These are phyloP conservation scores for Cylindroiulus punctatus DNA, from an alignment of 2,888 invertebrate species.

Conservation along the genomic window DNA sequence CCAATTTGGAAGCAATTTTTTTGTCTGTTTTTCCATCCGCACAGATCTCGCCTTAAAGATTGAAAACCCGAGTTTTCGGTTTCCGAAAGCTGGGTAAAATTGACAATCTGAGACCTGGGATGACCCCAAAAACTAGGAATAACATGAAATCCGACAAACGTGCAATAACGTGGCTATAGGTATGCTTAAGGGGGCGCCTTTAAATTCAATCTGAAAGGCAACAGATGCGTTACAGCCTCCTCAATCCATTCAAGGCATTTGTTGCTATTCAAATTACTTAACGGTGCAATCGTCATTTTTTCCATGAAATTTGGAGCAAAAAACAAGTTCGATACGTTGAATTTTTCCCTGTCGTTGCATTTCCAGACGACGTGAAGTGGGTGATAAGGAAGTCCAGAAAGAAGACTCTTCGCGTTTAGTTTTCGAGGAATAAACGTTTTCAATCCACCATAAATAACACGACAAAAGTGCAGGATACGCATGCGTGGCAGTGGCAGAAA, in stretches of 20 bases:
- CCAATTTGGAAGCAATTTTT: neutral
- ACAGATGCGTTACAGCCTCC: neutral
- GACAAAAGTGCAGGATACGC: neutral
- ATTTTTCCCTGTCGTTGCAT: neutral
- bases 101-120: neutral
- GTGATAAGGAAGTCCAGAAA: constrained; percentile 18
- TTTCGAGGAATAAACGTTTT: constrained; percentile 18
- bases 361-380: neutral
- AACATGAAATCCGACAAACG: neutral
- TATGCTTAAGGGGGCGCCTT: neutral
- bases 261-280: constrained; percentile 8
- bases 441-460: constrained; percentile 1
- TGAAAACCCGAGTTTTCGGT: neutral
- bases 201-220: neutral
- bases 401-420: neutral
- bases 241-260: neutral
- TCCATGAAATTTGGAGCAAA: neutral
- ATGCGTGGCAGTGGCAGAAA: constrained; percentile 6
- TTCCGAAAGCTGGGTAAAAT: neutral
- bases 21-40: neutral
- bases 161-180: neutral
- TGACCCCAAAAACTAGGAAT: neutral
- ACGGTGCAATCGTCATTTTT: neutral
- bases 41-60: neutral
- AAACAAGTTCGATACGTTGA: neutral